Evolutionary conservation across 2,888 invertebrate species (phyloP).

Genomic region (Dicranocentrus wangi): DNA sequence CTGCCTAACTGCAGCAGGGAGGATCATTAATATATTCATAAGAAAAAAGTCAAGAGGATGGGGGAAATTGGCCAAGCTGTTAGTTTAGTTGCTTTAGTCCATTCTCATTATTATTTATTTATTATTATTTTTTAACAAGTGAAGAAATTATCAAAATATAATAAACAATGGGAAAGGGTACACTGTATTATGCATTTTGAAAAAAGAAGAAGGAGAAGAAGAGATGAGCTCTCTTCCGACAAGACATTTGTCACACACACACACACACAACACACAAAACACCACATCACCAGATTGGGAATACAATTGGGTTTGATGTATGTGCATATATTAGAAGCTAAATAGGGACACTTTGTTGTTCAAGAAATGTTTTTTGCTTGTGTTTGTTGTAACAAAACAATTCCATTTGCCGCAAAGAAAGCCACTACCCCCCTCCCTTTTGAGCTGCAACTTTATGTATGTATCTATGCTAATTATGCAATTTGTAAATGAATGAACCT

Average conservation of each 20-base stretch:
- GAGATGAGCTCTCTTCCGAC: slow-evolving; percentile 60
- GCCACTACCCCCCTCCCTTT: not conserved
- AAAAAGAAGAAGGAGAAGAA: not conserved
- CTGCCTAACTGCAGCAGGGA: not conserved
- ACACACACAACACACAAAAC: not conserved
- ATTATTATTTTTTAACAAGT: no score
- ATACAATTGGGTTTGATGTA: slow-evolving; percentile 35
- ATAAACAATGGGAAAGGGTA: not conserved
- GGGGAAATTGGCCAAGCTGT: not conserved
- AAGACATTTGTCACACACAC: slow-evolving; percentile 58
- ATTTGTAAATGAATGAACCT: not conserved
- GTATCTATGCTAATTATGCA: not conserved
- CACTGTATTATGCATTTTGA: not conserved
- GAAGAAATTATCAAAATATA: slow-evolving; percentile 3
- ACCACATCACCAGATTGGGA: not conserved
- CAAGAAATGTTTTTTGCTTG: not conserved
- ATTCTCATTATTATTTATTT: not conserved
- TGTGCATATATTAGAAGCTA: slow-evolving; percentile 48
- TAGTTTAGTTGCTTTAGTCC: not conserved
- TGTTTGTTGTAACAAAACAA: not conserved
- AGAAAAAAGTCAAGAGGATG: not conserved
- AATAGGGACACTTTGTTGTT: slow-evolving; percentile 11
- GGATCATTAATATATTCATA: not conserved
- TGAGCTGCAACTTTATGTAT: not conserved
- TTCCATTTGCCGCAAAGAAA: not conserved